Conservation (phyloP, 2,113 vertebrate genomes). For the Oreocharis arfaki region DNA sequence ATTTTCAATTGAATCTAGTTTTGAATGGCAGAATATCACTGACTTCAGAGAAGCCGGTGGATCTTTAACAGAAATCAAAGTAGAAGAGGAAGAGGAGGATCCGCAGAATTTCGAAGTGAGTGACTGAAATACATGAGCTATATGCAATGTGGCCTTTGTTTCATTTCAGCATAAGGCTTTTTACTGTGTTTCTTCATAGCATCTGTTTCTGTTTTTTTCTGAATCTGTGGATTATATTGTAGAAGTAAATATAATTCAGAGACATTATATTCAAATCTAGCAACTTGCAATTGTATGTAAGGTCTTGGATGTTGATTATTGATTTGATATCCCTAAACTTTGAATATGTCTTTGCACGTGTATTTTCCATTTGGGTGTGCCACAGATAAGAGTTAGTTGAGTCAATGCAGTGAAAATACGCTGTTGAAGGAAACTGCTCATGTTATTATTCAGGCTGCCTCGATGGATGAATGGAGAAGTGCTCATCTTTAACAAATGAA, state of each 20-base stretch:
- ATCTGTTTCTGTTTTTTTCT: not conserved
- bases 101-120: slow-evolving; percentile 81
- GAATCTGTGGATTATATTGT: not conserved
- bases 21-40: slow-evolving; percentile 88
- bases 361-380: not conserved
- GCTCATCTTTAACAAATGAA: not conserved
- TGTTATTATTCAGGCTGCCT: not conserved
- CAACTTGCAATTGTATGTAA: not conserved
- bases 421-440: not conserved
- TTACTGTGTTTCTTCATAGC: not conserved
- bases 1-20: slow-evolving; percentile 82
- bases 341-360: not conserved
- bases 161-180: not conserved
- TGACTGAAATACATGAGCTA: not conserved
- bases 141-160: not conserved
- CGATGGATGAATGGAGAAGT: fast-evolving
- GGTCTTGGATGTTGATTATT: not conserved
- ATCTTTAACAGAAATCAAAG: slow-evolving; percentile 83
- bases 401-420: not conserved
- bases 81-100: slow-evolving; percentile 85
- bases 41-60: slow-evolving; percentile 82
- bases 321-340: not conserved
- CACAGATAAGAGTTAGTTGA: not conserved
- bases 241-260: not conserved
- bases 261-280: not conserved